Evolutionary conservation across 2,888 invertebrate species (phyloP).

Genomic region (Netelia inedita): DNA sequence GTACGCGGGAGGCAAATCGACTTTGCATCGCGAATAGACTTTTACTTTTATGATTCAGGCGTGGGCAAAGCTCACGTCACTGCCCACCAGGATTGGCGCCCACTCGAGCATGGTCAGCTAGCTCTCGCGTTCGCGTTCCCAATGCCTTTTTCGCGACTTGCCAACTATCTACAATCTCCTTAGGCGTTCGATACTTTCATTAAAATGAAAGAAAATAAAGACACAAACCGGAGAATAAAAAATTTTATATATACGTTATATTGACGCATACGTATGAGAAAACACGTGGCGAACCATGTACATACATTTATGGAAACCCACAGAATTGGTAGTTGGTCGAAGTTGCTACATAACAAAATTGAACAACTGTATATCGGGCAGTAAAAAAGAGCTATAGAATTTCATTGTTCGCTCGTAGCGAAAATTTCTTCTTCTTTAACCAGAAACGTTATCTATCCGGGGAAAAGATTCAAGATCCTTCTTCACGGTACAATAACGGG

Average conservation of each 20-base stretch:
- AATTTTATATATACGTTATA: conserved; percentile 22
- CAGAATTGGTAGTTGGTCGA: no score
- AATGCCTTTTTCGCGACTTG: conserved; percentile 62
- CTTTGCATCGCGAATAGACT: conserved; percentile 70
- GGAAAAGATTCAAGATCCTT: conserved; percentile 6
- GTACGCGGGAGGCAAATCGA: conserved; percentile 66
- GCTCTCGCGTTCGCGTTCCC: conserved; percentile 58
- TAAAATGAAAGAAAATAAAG: conserved; percentile 36
- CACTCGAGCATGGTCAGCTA: conserved; percentile 74
- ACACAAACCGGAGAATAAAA: not conserved
- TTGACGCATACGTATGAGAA: not conserved
- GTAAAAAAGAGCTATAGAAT: not conserved
- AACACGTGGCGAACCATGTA: not conserved
- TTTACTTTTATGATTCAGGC: conserved; percentile 80
- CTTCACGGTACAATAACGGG: conserved; percentile 22
- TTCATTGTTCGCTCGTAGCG: not conserved
- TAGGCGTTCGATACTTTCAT: conserved; percentile 64
- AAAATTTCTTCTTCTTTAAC: not conserved
- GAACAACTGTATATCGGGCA: not conserved
- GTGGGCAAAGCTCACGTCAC: conserved; percentile 77
- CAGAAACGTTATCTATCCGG: not conserved
- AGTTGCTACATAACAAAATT: not conserved
- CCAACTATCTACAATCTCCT: conserved; percentile 57
- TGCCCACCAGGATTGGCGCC: conserved; percentile 76
- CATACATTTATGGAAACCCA: conserved; percentile 5